Conservation (phyloP, 2,797 vertebrate species). For the Sebastes itinus region DNA sequence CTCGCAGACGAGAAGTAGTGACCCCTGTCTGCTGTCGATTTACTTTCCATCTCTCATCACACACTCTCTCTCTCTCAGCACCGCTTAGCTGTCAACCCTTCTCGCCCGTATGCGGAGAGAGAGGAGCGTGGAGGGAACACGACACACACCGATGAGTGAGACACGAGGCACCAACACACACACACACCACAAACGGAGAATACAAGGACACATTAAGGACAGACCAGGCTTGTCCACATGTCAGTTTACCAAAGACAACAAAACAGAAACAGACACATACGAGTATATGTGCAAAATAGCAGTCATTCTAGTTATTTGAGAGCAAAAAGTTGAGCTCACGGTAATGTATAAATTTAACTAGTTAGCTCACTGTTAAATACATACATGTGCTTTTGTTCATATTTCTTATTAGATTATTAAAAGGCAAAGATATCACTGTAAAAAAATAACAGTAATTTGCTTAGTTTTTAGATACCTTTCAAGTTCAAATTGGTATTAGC, state of each 20-base stretch:
- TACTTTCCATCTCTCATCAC: constrained; percentile 20
- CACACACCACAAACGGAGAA: background rate
- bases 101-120: background rate
- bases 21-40: constrained; percentile 42
- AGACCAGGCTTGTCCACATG: background rate
- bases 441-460: background rate
- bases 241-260: background rate
- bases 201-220: background rate
- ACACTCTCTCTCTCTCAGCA: constrained; percentile 9
- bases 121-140: background rate
- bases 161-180: background rate
- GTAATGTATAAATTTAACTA: background rate
- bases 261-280: background rate
- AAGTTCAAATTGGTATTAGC: too few species aligned
- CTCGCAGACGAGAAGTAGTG: background rate
- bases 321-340: background rate
- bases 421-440: background rate
- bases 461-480: too few species aligned
- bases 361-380: background rate
- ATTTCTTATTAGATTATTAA: background rate
- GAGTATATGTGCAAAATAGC: background rate
- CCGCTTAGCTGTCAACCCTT: constrained; percentile 18
- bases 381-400: background rate
- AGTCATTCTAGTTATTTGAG: background rate
- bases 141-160: background rate